These are phyloP conservation scores for Eonycteris spelaea DNA, from an alignment of 2,113 vertebrate genomes.

Conservation along the genomic window DNA sequence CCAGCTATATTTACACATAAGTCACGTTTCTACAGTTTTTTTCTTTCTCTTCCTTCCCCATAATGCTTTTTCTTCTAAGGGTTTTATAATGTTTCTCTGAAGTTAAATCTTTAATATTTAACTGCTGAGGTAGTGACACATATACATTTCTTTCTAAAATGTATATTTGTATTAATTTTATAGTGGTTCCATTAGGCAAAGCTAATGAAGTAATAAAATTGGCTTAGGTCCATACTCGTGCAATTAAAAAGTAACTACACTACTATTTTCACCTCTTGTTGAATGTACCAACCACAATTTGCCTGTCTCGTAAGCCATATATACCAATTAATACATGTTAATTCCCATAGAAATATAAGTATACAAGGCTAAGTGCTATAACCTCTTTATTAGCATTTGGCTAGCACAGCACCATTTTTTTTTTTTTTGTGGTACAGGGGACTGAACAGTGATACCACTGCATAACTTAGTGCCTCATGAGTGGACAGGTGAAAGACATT, in stretches of 20 bases:
- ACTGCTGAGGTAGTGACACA: background rate
- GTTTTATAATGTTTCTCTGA: background rate
- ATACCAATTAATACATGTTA: background rate
- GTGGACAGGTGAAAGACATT: background rate
- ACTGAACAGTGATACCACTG: background rate
- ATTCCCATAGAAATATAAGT: background rate
- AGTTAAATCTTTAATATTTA: background rate
- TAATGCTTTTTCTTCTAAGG: background rate
- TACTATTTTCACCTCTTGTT: background rate
- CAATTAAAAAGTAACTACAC: background rate
- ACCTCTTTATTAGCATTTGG: background rate
- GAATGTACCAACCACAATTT: background rate
- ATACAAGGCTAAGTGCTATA: background rate
- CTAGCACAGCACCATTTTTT: background rate
- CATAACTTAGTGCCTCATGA: background rate
- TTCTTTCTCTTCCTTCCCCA: background rate
- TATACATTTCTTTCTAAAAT: background rate
- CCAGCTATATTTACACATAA: background rate
- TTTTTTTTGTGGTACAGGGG: background rate
- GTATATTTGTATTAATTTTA: background rate
- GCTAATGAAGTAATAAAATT: slow-evolving; percentile 6
- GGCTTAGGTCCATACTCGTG: background rate
- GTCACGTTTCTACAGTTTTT: background rate
- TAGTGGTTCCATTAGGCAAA: background rate
- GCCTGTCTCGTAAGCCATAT: background rate